phyloP scores from a whole-genome alignment of 2,797 vertebrate genomes.

The Macrochelys suwanniensis region DNA sequence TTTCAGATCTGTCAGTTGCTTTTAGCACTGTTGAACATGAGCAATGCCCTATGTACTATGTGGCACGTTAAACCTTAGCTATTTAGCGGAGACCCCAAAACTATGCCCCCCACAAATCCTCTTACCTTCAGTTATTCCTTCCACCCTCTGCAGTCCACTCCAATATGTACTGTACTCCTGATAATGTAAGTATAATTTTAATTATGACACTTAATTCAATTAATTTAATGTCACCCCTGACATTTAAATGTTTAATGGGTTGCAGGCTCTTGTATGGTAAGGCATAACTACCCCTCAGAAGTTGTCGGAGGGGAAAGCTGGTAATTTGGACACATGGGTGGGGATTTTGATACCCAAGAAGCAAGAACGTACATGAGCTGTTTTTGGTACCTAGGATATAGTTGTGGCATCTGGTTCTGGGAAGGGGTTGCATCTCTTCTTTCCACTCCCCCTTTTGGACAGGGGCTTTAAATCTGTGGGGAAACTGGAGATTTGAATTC shows the following conservation, averaged over 20 bases:
- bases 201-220: background rate
- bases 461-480: background rate
- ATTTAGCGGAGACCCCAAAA: background rate
- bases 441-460: background rate
- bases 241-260: background rate
- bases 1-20: slow-evolving; percentile 43
- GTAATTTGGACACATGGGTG: background rate
- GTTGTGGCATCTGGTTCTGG: background rate
- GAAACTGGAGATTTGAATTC: background rate
- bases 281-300: background rate
- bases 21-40: slow-evolving; percentile 1
- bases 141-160: background rate
- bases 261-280: background rate
- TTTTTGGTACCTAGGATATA: background rate
- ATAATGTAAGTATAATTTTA: background rate
- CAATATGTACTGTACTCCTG: background rate
- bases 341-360: background rate
- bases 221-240: background rate
- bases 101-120: background rate
- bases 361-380: background rate
- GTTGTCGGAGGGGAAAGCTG: background rate
- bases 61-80: slow-evolving; percentile 4
- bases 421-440: background rate
- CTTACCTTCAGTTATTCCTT: background rate
- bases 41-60: background rate